phyloP scores from a whole-genome alignment of 2,888 invertebrate genomes.

The Andrena marginata region DNA sequence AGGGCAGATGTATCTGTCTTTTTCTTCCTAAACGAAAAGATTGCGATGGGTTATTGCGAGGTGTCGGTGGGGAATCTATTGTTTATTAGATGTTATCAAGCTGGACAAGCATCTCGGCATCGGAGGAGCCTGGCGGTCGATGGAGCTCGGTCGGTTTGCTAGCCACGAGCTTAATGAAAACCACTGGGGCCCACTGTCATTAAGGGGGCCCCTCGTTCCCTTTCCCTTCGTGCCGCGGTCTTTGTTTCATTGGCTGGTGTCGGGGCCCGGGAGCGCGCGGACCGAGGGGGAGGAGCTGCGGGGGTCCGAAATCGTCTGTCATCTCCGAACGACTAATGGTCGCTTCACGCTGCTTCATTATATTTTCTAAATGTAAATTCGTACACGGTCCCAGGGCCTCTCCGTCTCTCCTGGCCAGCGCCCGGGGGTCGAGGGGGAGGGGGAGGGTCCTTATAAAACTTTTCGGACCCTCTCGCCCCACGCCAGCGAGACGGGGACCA shows the following conservation, averaged over 20 bases:
- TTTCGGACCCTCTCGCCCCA: slow-evolving; percentile 64
- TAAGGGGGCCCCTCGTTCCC: slow-evolving; percentile 65
- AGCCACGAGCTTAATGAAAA: slow-evolving; percentile 71
- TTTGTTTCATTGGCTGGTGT: slow-evolving; percentile 79
- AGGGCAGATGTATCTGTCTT: background rate
- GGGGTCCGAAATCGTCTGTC: slow-evolving; percentile 85
- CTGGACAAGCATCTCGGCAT: background rate
- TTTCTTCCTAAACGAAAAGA: background rate
- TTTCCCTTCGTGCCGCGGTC: slow-evolving; percentile 56
- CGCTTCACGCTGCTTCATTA: slow-evolving; percentile 85
- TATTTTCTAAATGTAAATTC: slow-evolving; percentile 85
- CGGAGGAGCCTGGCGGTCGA: background rate
- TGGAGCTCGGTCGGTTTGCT: background rate
- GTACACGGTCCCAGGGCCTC: slow-evolving; percentile 79
- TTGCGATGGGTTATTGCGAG: too few relatives aligned
- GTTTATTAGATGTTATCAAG: too few relatives aligned
- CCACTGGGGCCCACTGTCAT: slow-evolving; percentile 76
- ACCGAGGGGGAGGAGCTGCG: slow-evolving; percentile 80
- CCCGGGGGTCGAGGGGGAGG: slow-evolving; percentile 75
- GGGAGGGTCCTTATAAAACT: slow-evolving; percentile 82
- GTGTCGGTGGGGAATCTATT: too few relatives aligned
- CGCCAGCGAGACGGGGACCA: slow-evolving; percentile 30
- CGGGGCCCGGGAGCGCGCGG: slow-evolving; percentile 56
- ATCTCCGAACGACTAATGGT: slow-evolving; percentile 85
- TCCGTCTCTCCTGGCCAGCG: slow-evolving; percentile 64